phyloP scores from a whole-genome alignment of 2,888 invertebrate species.

The Aproaerema taeniolella region DNA sequence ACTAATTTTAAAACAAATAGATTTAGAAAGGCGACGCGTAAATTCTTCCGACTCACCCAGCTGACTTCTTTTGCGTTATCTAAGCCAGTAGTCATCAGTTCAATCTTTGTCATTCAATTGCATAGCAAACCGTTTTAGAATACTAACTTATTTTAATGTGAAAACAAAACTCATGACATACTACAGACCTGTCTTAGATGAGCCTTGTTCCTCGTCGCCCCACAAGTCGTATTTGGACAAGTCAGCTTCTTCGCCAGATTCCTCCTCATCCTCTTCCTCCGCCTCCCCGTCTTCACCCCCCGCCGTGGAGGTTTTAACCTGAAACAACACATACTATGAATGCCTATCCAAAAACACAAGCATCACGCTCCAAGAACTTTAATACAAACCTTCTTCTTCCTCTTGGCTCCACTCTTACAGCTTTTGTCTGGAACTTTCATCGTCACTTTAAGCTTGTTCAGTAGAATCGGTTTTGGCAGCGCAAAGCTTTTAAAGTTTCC shows the following conservation, averaged over 20 bases:
- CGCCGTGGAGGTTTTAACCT: constrained; percentile 50
- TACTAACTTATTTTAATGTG: no score
- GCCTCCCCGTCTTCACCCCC: constrained; percentile 61
- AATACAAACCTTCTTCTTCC: constrained; percentile 63
- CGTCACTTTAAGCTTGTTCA: constrained; percentile 64
- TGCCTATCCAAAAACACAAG: constrained; percentile 6
- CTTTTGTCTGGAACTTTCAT: constrained; percentile 53
- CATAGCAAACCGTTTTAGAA: no score
- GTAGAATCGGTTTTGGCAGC: constrained; percentile 65
- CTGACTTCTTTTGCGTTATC: no score
- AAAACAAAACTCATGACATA: background rate
- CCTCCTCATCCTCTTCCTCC: constrained; percentile 78
- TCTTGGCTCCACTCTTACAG: constrained; percentile 37
- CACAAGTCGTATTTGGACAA: constrained; percentile 88
- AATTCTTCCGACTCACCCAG: no score
- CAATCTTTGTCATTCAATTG: no score
- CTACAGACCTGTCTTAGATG: constrained; percentile 47
- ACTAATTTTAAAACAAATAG: no score
- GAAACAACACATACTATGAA: constrained; percentile 41
- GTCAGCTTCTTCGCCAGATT: constrained; percentile 81
- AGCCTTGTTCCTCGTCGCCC: constrained; percentile 79
- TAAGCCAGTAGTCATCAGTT: no score
- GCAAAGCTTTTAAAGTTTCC: constrained; percentile 74
- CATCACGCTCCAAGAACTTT: no score
- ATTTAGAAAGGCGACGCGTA: no score